Evolutionary conservation across 1,140 invertebrate genomes (phyloP).

Genomic region (Aphelenchoides fujianensis): DNA sequence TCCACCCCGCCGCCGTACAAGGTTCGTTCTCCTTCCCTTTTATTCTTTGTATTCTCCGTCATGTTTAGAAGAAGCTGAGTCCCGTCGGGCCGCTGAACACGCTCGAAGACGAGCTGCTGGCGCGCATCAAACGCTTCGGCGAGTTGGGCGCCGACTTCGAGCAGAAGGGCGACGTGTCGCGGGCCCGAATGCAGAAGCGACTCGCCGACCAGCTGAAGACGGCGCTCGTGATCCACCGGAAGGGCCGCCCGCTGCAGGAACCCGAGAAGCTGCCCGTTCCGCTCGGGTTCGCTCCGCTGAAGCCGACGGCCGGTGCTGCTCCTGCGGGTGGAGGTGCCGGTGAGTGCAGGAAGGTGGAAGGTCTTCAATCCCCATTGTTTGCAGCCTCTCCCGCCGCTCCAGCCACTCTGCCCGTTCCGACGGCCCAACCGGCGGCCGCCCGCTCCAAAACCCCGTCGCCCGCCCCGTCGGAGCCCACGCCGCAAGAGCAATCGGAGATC

Average conservation of each 20-base stretch:
- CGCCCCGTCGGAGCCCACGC: background rate
- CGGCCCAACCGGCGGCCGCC: background rate
- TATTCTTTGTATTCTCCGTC: conserved; percentile 13
- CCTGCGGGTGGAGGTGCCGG: no score
- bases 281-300: background rate
- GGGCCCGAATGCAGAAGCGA: conserved; percentile 3
- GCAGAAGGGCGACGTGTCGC: background rate
- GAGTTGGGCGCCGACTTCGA: background rate
- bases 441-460: conserved; percentile 13
- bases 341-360: no score
- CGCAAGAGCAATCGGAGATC: conserved; percentile 10
- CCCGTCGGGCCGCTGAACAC: background rate
- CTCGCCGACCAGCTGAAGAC: background rate
- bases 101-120: conserved; percentile 8
- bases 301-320: background rate
- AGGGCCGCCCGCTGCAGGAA: background rate
- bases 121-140: background rate
- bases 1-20: conserved; percentile 15
- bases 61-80: conserved; percentile 10
- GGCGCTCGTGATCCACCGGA: background rate
- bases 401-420: background rate
- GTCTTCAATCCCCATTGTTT: no score
- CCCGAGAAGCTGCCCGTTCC: conserved; percentile 13
- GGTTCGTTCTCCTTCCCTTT: background rate
- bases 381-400: background rate